phyloP scores from a whole-genome alignment of 92 coral and sea anemone species.

The Montipora capitata region DNA sequence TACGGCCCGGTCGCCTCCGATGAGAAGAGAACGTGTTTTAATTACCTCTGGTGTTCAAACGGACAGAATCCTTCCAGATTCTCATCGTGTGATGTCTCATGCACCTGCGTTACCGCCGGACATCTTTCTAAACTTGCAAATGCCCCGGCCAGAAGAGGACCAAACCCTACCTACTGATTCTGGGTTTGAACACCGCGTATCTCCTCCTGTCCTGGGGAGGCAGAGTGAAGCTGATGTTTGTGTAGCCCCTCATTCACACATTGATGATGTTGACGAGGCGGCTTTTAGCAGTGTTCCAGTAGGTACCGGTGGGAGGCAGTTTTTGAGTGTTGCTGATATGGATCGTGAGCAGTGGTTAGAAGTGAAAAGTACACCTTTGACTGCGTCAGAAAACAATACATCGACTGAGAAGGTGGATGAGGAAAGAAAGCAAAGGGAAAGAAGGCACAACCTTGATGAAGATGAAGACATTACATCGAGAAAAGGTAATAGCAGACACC shows the following conservation, averaged over 20 bases:
- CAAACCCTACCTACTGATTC: constrained; percentile 15
- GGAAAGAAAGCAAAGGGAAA: constrained; percentile 2
- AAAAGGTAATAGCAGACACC: constrained; percentile 10
- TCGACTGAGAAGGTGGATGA: constrained; percentile 7
- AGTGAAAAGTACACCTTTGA: constrained; percentile 49
- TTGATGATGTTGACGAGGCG: constrained; percentile 2
- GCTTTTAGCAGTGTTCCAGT: not conserved
- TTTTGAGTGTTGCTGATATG: constrained; percentile 96
- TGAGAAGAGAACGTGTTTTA: constrained; percentile 9
- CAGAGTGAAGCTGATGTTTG: constrained; percentile 5
- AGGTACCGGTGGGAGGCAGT: constrained; percentile 69
- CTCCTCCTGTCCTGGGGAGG: constrained; percentile 15
- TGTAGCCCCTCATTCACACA: not conserved
- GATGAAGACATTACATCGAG: not conserved
- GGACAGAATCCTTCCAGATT: constrained; percentile 5
- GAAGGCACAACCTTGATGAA: not conserved
- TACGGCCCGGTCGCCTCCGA: not conserved
- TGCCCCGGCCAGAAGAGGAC: constrained; percentile 43
- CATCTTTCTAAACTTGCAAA: constrained; percentile 82
- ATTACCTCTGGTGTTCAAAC: constrained; percentile 51
- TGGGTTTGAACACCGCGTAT: constrained; percentile 2
- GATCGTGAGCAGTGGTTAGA: constrained; percentile 82
- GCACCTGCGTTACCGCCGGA: constrained; percentile 89
- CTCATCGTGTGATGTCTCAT: constrained; percentile 26
- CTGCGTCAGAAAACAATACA: constrained; percentile 10